Evolutionary conservation across 2,888 invertebrate genomes (phyloP), one percentile per base, ranked within the genome.

Genomic region (Saturnia japonica): DNA sequence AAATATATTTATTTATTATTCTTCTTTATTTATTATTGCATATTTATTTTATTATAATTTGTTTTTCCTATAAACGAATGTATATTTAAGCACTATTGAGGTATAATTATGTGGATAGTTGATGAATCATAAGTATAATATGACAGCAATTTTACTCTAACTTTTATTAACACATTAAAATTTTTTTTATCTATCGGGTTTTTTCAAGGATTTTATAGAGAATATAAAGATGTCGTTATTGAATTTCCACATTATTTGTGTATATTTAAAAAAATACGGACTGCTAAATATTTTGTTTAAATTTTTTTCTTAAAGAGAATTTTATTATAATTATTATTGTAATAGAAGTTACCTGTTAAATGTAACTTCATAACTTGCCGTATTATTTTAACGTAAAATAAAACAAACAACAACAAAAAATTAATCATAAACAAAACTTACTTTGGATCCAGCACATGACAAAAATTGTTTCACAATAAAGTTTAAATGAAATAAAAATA

Each of bases 401-500:
- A 19, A 22, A 69, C 19, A 43, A 16, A 67, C 42, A 54, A 19
- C 60, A 74, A 71, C 19, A 62, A 73, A 71, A 57, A 70, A 60
- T 14, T 68, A 22, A 68, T 68, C 72, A 71, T 40, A 42, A 47
- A 74, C 74, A 69, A 71, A 73, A 77, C 77, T 75, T 77, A 77
- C 77, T 69, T 74, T 71, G 69, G 3, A 68, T 70, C 70, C 70
- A 70, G 51, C 51, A 54, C 66, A 67, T 25, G 28, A 47, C 64
- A 51, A 47, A 51, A 9, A 64, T 51, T 40, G 43, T 64, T 25
- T 51, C 69, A 40, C 57, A 28, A 60, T 60, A 60, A 22, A 25
- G 54, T 22, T 54, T 8, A 54, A 54, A 34, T 34, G 6, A 16
- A 19, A 51, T 12, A 19, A 19, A 51, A 51, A 51, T n/a, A n/a